Evolutionary conservation across 2,113 vertebrate genomes (phyloP), one percentile per base, ranked within the genome.

Genomic region (Ploceus nigricollis): DNA sequence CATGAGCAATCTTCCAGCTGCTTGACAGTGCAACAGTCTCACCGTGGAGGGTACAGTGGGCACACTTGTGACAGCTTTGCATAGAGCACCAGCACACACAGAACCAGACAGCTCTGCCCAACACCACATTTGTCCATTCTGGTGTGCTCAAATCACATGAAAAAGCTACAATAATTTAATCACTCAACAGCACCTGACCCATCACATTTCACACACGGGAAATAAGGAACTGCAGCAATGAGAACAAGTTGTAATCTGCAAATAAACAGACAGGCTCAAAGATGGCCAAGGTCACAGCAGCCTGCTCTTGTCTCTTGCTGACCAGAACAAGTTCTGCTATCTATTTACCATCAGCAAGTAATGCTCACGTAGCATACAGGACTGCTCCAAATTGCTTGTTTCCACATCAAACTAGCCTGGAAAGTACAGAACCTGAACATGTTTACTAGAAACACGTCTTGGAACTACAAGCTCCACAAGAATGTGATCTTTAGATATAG

Each of bases 241-340:
- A 79, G 60, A 79, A 37, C 39, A 73, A 44, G 40, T 4, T 45
- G 39, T 42, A 45, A 92, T 42, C 80, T 81, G 30, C 66, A 80
- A 56, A 15, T 3, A 33, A 83, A 45, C 33, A 89, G 65, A 58
- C 19, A 51, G 30, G 28, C 77, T 72, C 3, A 1, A 72, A 89
- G 71, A 71, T 3, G 47, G 57, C 40, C 87, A 95, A 97, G 95
- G 97, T 97, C 94, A 96, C 45, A 50, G 60, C 56, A 92, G 87
- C 31, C 91, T 68, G 73, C n/a, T 60, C 28, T 6, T 64, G 45
- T 70, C 76, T 77, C 47, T 23, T 16, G n/a, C 95, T 90, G 83
- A 95, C 88, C 54, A 90, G 95, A 93, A 94, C 89, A 12, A 91
- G 93, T 40, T 79, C 73, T 82, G 44, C 45, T 79, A 88, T 86